Conservation (phyloP, 2,113 vertebrate genomes). For the Pelmatolapia mariae region DNA sequence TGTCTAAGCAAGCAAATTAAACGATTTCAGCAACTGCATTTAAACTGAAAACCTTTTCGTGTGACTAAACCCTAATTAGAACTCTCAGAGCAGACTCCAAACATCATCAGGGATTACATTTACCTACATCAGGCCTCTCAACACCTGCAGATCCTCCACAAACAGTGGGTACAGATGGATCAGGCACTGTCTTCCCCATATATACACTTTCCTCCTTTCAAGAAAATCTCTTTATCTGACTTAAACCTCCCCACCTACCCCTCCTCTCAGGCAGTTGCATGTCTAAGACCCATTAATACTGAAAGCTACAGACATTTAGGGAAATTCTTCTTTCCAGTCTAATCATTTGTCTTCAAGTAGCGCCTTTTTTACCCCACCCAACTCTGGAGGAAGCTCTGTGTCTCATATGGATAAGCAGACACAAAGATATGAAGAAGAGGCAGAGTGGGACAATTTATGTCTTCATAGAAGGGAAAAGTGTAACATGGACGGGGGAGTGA, state of each 20-base stretch:
- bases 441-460: not conserved
- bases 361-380: not conserved
- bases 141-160: slow-evolving; percentile 10
- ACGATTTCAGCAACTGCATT: not conserved
- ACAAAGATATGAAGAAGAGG: not conserved
- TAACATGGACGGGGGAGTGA: not conserved
- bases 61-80: not conserved
- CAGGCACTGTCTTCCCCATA: not conserved
- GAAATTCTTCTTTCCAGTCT: slow-evolving; percentile 13
- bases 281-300: slow-evolving; percentile 30
- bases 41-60: not conserved
- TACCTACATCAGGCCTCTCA: not conserved
- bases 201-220: not conserved
- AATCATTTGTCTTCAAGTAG: slow-evolving; percentile 29
- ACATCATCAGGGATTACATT: not conserved
- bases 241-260: not conserved
- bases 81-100: not conserved
- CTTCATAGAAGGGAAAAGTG: not conserved
- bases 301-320: not conserved
- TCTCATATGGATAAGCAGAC: not conserved
- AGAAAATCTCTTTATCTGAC: slow-evolving; percentile 8
- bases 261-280: not conserved
- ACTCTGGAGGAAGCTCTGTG: not conserved
- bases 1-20: not conserved
- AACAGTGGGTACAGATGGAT: not conserved